Base-by-base conservation (phyloP, 2,797 vertebrate genomes). In the Molossus molossus region DNA sequence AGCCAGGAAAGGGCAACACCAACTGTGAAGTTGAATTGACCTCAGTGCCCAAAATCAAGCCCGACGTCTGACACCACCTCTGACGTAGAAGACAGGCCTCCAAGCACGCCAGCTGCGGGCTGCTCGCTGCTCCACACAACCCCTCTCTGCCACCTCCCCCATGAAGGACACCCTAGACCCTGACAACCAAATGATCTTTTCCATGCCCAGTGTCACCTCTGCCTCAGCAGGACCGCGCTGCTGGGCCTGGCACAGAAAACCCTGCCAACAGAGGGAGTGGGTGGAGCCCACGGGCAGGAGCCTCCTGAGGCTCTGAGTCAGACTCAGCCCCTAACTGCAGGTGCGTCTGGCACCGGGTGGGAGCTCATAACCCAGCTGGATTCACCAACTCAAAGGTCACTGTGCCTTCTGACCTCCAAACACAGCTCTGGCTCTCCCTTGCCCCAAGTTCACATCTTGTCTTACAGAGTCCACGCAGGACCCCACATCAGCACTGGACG, bases 71-170 rank as follows among this genome's bases (percentile, higher is more conserved):
- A 55, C n/a, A 57, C 50, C 33, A 27, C 14, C 45, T 23, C 21
- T 1, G 17, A n/a, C 4, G 6, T 1, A 0, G 53, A 0, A 0
- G 4, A 23, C 7, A 15, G 11, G 65, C 48, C 82, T 37, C 21
- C 48, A 27, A 25, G 9, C 29, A 12, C 5, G 9, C 50, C 10
- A 2, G 27, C 33, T 33, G 9, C 10, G 18, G 50, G 33, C 14
- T 27, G 53, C 40, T 10, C 37, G 3, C 80, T n/a, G 25, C 67
- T 6, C 4, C 65, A 50, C 37, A 48, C 7, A 4, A 33, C 33
- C 33, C 33, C 60, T 1, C 7, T 9, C 13, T 40, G 4, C 65
- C 80, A 0, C 37, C 23, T 4, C 5, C 40, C n/a, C 55, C 14
- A 1, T 2, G 0, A 72, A 29, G n/a, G 29, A 58, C 14, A 0